A percentile compares a stretch with the other conserved stretches of the same genome.
Conservation (phyloP, 2,113 vertebrate genomes). For the Daubentonia madagascariensis region DNA sequence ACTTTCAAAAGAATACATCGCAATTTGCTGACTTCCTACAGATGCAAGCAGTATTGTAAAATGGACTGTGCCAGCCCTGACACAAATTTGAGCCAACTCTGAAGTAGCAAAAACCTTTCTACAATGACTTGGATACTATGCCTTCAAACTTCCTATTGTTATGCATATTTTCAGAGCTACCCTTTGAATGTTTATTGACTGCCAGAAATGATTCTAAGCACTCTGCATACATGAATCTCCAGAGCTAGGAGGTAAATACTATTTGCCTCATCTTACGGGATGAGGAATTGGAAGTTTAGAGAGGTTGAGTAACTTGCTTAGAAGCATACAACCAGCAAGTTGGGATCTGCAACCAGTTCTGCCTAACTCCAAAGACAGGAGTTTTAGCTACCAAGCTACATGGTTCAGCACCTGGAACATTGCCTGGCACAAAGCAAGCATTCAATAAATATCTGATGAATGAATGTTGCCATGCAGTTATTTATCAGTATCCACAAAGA, state of each 20-base stretch:
- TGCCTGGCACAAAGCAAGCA: background rate
- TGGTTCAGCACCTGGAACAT: background rate
- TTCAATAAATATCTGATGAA: background rate
- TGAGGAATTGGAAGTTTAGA: background rate
- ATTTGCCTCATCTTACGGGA: background rate
- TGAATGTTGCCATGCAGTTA: background rate
- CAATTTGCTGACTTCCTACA: background rate
- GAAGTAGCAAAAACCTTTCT: background rate
- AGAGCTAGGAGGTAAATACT: background rate
- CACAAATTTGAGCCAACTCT: background rate
- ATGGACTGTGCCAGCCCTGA: background rate
- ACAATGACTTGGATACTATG: background rate
- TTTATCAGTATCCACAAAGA: background rate
- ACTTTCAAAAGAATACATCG: background rate
- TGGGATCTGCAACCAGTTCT: background rate
- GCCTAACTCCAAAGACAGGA: background rate
- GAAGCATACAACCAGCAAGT: background rate
- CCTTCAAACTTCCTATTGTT: background rate
- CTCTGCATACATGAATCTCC: background rate
- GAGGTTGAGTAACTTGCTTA: background rate
- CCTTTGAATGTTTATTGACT: background rate
- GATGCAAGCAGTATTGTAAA: background rate
- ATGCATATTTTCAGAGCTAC: background rate
- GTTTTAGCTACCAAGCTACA: background rate
- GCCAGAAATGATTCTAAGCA: background rate